phyloP scores from a whole-genome alignment of 2,113 vertebrate species.

The Peucedramus taeniatus region DNA sequence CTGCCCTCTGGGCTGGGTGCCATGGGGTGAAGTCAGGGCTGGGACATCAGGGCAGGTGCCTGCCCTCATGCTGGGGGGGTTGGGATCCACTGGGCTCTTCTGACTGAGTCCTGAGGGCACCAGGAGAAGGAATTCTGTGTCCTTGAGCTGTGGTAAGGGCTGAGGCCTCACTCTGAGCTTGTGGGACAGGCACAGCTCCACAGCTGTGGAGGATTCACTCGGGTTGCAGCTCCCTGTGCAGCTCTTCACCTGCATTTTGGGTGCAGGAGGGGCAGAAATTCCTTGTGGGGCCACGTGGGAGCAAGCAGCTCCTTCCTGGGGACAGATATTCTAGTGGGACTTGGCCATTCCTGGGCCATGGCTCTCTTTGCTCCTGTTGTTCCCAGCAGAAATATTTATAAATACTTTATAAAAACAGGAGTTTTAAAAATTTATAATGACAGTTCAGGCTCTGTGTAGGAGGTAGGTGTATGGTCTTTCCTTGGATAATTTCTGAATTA shows the following conservation, averaged over 20 bases:
- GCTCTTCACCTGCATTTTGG: not conserved
- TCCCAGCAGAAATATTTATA: not conserved
- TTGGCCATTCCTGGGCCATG: rapidly evolving
- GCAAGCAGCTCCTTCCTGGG: not conserved
- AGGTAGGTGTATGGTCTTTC: not conserved
- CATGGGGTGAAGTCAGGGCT: not conserved
- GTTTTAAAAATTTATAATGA: not conserved
- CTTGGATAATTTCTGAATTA: not conserved
- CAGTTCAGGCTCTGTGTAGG: not conserved
- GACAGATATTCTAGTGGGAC: rapidly evolving
- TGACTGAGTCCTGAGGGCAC: not conserved
- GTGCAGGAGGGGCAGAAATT: not conserved
- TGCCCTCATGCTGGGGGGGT: not conserved
- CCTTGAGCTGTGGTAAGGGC: not conserved
- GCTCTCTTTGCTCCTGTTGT: not conserved
- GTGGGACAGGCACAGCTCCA: not conserved
- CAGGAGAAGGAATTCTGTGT: not conserved
- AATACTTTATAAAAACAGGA: not conserved
- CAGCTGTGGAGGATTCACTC: not conserved
- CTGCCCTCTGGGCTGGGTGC: not conserved
- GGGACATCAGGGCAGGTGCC: not conserved
- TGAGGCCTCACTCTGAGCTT: not conserved
- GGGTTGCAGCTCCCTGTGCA: not conserved
- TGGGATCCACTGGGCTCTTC: not conserved
- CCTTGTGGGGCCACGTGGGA: not conserved